Evolutionary conservation across 2,797 vertebrate species (phyloP).

Genomic region (Clamator glandarius): DNA sequence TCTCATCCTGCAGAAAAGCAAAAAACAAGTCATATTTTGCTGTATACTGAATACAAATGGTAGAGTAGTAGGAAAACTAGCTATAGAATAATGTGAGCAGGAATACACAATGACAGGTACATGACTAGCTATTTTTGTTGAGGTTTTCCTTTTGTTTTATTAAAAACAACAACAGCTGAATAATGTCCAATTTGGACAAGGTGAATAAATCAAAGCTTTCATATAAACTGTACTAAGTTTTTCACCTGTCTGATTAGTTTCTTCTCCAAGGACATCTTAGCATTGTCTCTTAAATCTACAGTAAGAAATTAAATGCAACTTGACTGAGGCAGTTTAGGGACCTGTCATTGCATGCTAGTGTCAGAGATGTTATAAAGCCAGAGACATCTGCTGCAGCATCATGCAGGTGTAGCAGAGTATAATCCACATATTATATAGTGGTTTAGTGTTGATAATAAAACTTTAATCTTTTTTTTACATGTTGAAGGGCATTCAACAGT

Average conservation of each 20-base stretch:
- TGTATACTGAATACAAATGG: not conserved
- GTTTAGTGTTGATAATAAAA: not conserved
- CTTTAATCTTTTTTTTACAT: not conserved
- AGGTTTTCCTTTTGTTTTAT: not conserved
- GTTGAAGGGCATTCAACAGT: not conserved
- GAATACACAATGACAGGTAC: not conserved
- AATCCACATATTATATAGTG: not conserved
- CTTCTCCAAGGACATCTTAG: not conserved
- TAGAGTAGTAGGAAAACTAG: not conserved
- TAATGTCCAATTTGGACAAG: not conserved
- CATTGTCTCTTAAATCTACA: not conserved
- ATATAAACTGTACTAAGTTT: not conserved
- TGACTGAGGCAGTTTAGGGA: constrained; percentile 5
- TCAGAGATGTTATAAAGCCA: not conserved
- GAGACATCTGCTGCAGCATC: not conserved
- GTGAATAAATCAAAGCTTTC: not conserved
- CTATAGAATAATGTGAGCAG: not conserved
- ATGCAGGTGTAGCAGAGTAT: not conserved
- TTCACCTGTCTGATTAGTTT: not conserved
- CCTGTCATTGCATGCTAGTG: not conserved
- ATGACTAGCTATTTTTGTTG: not conserved
- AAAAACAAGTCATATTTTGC: not conserved
- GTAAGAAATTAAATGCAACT: constrained; percentile 5
- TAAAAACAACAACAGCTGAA: not conserved
- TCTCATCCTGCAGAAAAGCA: not conserved